Evolutionary conservation across 1,140 invertebrate genomes (phyloP), one percentile per base, ranked within the genome.

Genomic region (Temnothorax curvispinosus): DNA sequence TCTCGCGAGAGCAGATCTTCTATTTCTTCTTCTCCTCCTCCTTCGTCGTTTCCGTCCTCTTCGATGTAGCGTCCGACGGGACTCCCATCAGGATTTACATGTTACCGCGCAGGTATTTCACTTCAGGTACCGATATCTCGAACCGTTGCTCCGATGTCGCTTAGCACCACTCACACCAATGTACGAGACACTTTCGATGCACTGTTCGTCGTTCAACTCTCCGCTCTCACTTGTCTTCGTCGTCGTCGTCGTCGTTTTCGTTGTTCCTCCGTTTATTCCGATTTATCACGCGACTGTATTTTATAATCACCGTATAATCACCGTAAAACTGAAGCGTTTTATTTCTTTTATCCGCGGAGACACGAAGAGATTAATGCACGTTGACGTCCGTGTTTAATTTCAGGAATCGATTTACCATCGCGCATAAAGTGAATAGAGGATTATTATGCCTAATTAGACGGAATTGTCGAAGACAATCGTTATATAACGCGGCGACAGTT

Each of bases 101-200:
- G 62, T 85, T 76, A 75, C 18, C 47, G 77, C 54, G 44, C 35
- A 69, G 52, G 77, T 78, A 87, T 69, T 41, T 75, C 77, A 72
- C 72, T 64, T 47, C 41, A 41, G 44, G 32, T 52, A 11, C 52
- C 18, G n/a, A 21, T 71, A 75, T 81, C 69, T 87, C 27, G 85
- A 88, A 81, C 62, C 35, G 60, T 35, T 47, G 82, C 27, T 56
- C 38, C 50, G 50, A 64, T 50, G 54, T 74, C 67, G 82, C 69
- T 74, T 27, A 65, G 50, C 85, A 87, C 50, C 58, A 87, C 78
- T 52, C 18, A 58, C 88, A 90, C 88, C 90, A 74, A 44, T 52
- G 1, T 82, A 38, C 85, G 80, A 87, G 47, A 52, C 89, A 90
- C 89, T 89, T 84, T 75, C 62, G 74, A 90, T 54, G 75, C 88